phyloP scores from a whole-genome alignment of 1,140 invertebrate genomes.

The Panagrolaimus sp. region DNA sequence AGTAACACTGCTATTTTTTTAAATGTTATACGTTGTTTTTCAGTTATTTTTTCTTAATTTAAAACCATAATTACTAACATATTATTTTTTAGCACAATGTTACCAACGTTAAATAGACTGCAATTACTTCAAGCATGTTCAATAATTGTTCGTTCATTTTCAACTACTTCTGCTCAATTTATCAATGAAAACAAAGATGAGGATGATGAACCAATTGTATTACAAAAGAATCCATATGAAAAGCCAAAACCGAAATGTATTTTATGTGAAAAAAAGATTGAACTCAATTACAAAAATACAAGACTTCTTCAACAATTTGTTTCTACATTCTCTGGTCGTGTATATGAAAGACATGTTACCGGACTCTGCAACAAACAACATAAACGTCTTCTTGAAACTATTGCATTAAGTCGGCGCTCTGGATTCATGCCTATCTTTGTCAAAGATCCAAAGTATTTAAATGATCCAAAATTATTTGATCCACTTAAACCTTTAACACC shows the following conservation, averaged over 20 bases:
- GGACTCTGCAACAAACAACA: slow-evolving; percentile 60
- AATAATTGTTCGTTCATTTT: not conserved
- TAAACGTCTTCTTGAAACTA: slow-evolving; percentile 50
- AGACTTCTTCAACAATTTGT: slow-evolving; percentile 87
- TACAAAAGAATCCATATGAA: slow-evolving; percentile 75
- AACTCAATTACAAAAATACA: slow-evolving; percentile 80
- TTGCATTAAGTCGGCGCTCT: slow-evolving; percentile 44
- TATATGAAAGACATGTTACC: slow-evolving; percentile 85
- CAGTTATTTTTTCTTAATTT: no score
- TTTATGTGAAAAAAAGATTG: slow-evolving; percentile 76
- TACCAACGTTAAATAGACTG: no score
- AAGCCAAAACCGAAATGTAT: slow-evolving; percentile 72
- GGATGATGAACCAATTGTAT: slow-evolving; percentile 62
- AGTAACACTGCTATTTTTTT: no score
- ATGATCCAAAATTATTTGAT: slow-evolving; percentile 80
- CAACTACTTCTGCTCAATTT: not conserved
- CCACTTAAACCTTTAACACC: slow-evolving; percentile 73
- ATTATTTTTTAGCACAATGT: no score
- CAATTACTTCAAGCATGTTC: not conserved
- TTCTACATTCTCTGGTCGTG: slow-evolving; percentile 79
- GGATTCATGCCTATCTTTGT: slow-evolving; percentile 71
- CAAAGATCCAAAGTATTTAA: slow-evolving; percentile 71
- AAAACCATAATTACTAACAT: no score
- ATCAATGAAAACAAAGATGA: not conserved
- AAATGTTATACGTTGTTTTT: no score